These are phyloP conservation scores for Drosophila funebris DNA, from an alignment of 1,140 invertebrate species.

Conservation along the genomic window DNA sequence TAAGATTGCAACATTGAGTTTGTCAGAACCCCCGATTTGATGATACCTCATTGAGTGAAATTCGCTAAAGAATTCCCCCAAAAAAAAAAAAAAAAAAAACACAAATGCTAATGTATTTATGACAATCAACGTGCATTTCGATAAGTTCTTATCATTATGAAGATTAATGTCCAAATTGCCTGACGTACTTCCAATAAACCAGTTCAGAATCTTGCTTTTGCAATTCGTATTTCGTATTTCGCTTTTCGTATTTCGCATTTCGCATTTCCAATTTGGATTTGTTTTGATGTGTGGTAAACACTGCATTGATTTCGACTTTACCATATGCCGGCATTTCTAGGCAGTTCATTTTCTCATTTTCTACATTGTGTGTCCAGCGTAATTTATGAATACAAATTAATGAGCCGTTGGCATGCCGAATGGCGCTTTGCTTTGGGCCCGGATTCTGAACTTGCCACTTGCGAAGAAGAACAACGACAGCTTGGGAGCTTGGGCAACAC, in stretches of 20 bases:
- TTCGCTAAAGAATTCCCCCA: neutral
- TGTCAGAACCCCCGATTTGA: neutral
- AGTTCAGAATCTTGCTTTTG: neutral
- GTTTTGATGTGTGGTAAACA: constrained; percentile 4
- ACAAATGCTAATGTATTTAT: constrained; percentile 13
- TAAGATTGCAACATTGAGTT: neutral
- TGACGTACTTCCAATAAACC: constrained; percentile 21
- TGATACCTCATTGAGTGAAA: neutral
- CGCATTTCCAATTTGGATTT: neutral
- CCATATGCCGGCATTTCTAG: neutral
- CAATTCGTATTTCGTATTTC: neutral
- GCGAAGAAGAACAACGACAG: neutral
- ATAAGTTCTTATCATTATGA: constrained; percentile 34
- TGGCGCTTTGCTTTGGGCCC: constrained; percentile 48
- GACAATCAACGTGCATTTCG: neutral
- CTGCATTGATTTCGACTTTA: constrained; percentile 75
- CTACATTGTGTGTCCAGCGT: constrained; percentile 20
- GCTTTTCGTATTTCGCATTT: too few species aligned
- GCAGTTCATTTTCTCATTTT: neutral
- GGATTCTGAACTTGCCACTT: constrained; percentile 30
- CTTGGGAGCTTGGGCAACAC: constrained; percentile 16
- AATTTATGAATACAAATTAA: constrained; percentile 79
- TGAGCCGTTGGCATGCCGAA: constrained; percentile 75
- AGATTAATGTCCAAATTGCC: constrained; percentile 42
- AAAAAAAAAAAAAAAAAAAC: neutral